Evolutionary conservation across 2,888 invertebrate genomes (phyloP), one percentile per base, ranked within the genome.

Genomic region (Xestia c-nigrum): DNA sequence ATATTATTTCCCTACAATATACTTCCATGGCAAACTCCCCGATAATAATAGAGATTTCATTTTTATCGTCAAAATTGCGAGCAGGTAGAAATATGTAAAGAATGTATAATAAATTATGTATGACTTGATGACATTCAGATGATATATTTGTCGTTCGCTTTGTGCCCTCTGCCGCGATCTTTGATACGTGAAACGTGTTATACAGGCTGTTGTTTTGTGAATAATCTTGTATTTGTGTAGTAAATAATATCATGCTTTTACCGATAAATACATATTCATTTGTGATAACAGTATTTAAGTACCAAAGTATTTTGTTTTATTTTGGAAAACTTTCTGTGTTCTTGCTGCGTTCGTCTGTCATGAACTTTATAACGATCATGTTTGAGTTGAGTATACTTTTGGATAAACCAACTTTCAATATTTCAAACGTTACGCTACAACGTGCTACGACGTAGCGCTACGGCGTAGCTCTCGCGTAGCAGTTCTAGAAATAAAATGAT

Each of bases 31-130:
- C 16, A 55, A 46, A 61, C 38, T 50, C 46, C 43, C 10, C 24
- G 14, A 61, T 70, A 50, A 4, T 55, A 81, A 81, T 55, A 57
- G 19, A 47, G 3, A 67, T 71, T 70, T 46, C 14, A 71, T 76
- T 64, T 66, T 64, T 68, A 64, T 68, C 38, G 43, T 55, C n/a
- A 69, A 31, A 68, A 78, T 68, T 59, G 67, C 9, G n/a, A 63
- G 1, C 87, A 87, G 84, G 85, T 87, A 87, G 46, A n/a, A 79
- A 77, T 84, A 81, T 76, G 57, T 83, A 76, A 76, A 73, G 73
- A 75, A 61, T 52, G 10, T 84, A 93, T 93, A 84, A 93, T 93
- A 91, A 90, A 94, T 94, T 93, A 94, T 94, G 89, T 94, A 94
- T 94, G 90, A 92, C 82, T 90, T 91, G 92, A 94, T 94, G 93